A percentile compares a stretch with the other conserved stretches of the same genome.
phyloP scores from a whole-genome alignment of 2,113 vertebrate species.

The Narcine bancroftii region DNA sequence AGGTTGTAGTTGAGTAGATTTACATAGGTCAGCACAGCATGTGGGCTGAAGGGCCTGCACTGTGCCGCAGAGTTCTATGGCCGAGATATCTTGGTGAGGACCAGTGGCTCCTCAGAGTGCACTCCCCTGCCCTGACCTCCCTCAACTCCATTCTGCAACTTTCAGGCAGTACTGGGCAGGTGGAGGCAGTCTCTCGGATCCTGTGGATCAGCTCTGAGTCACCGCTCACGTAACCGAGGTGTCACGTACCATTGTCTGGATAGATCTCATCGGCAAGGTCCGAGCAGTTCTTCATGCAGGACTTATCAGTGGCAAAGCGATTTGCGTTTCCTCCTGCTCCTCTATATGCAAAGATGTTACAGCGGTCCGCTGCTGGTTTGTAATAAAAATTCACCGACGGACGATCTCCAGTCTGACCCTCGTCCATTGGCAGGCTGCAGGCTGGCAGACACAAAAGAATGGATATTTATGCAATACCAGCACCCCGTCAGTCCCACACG shows the following conservation, averaged over 20 bases:
- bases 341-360: conserved; percentile 50
- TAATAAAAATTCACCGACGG: conserved; percentile 41
- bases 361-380: conserved; percentile 41
- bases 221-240: background rate
- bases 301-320: conserved; percentile 50
- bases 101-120: too few relatives aligned
- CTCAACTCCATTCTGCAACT: too few relatives aligned
- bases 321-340: conserved; percentile 56
- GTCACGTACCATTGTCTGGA: conserved; percentile 48
- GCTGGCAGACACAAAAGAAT: conserved; percentile 45
- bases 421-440: conserved; percentile 39
- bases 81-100: too few relatives aligned
- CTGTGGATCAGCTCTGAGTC: background rate
- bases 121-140: too few relatives aligned
- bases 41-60: too few relatives aligned
- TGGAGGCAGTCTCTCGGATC: too few relatives aligned
- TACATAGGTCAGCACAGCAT: too few relatives aligned
- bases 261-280: conserved; percentile 40
- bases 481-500: too few relatives aligned
- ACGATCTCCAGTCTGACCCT: conserved; percentile 37
- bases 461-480: too few relatives aligned
- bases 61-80: too few relatives aligned
- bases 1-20: too few relatives aligned
- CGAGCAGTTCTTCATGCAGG: conserved; percentile 56
- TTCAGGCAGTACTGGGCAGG: too few relatives aligned